Evolutionary conservation across 2,797 vertebrate species (phyloP).

Genomic region (Thamnophis elegans): DNA sequence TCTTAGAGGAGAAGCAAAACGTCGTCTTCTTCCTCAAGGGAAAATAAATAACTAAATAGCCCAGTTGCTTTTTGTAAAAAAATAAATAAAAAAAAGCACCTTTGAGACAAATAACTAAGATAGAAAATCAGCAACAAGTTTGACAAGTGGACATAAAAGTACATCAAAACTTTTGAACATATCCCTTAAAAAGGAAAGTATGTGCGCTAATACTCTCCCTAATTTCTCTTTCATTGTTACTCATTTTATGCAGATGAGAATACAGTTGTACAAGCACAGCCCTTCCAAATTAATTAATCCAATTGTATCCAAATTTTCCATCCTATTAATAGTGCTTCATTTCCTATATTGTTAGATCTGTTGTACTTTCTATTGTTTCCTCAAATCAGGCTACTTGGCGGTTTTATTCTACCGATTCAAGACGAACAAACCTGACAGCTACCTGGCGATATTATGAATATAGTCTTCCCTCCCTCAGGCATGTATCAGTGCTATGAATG

Average conservation of each 20-base stretch:
- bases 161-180: neutral
- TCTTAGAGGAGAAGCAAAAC: neutral
- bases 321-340: slow-evolving; percentile 51
- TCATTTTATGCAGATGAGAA: neutral
- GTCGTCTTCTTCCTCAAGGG: neutral
- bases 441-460: slow-evolving; percentile 83
- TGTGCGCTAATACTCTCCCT: no score
- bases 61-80: neutral
- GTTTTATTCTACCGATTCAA: slow-evolving; percentile 81
- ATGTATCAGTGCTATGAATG: slow-evolving; percentile 81
- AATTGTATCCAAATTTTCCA: slow-evolving; percentile 26
- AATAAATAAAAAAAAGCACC: no score
- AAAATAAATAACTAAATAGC: neutral
- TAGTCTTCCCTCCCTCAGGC: slow-evolving; percentile 82
- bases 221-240: neutral
- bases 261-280: neutral
- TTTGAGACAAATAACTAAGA: neutral
- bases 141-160: neutral
- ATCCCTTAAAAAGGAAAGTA: neutral
- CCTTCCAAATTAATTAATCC: slow-evolving; percentile 3
- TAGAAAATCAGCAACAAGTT: neutral
- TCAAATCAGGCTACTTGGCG: slow-evolving; percentile 82
- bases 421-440: slow-evolving; percentile 80
- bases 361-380: slow-evolving; percentile 75
- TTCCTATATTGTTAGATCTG: slow-evolving; percentile 65